Conservation (phyloP, 2,888 invertebrate species). For the Trisateles emortualis region DNA sequence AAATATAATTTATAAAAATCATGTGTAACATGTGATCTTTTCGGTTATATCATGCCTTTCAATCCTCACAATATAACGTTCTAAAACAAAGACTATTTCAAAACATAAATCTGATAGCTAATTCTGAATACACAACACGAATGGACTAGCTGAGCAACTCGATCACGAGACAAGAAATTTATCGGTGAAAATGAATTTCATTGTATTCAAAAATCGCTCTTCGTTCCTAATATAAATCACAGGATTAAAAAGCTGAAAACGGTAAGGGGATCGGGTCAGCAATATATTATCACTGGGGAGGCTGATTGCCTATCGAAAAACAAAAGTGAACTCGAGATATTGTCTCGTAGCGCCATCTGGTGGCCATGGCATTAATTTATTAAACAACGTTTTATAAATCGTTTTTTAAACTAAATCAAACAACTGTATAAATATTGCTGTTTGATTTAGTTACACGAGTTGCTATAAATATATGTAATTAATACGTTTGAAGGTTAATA, state of each 20-base stretch:
- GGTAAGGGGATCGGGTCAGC: conserved; percentile 60
- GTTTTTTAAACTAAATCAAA: too few species aligned
- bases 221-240: conserved; percentile 63
- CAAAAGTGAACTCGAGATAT: conserved; percentile 49
- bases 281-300: conserved; percentile 63
- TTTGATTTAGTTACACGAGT: too few species aligned
- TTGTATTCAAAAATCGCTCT: conserved; percentile 65
- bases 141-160: background rate
- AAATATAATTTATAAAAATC: background rate
- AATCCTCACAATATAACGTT: background rate
- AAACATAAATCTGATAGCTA: background rate
- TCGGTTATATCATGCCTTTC: conserved; percentile 1
- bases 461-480: too few species aligned
- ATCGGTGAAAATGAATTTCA: conserved; percentile 55
- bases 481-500: too few species aligned
- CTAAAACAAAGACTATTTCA: background rate
- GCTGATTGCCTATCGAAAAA: conserved; percentile 57
- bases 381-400: background rate
- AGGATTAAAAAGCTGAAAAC: conserved; percentile 69
- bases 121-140: conserved; percentile 5
- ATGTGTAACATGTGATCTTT: conserved; percentile 14
- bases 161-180: conserved; percentile 40
- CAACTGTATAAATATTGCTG: too few species aligned
- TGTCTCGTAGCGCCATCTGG: conserved; percentile 57
- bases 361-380: conserved; percentile 30